phyloP scores from a whole-genome alignment of 2,888 invertebrate species.

The Hofmannophila pseudospretella region DNA sequence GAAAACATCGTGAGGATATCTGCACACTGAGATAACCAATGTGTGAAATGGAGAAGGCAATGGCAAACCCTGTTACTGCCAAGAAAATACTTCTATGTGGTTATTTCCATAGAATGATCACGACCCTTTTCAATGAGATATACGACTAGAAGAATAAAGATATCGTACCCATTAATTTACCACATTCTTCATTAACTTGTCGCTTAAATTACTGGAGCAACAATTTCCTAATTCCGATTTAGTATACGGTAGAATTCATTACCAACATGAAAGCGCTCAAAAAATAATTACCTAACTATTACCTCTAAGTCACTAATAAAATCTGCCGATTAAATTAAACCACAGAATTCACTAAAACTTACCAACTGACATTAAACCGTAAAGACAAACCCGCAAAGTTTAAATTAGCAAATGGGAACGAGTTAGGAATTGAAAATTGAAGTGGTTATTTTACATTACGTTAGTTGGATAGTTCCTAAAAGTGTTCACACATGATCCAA shows the following conservation, averaged over 20 bases:
- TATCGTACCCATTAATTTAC: no score
- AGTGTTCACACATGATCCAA: neutral
- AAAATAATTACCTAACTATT: slow-evolving; percentile 11
- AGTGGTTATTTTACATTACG: slow-evolving; percentile 13
- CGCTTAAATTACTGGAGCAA: no score
- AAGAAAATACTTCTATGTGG: no score
- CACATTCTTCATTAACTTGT: no score
- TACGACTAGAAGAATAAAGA: no score
- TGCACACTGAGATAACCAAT: no score
- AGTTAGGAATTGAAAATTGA: slow-evolving; percentile 17
- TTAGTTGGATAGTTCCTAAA: slow-evolving; percentile 15
- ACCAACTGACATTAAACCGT: slow-evolving; percentile 6
- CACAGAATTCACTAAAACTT: slow-evolving; percentile 8
- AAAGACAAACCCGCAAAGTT: slow-evolving; percentile 3
- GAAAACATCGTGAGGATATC: no score
- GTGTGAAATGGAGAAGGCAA: no score
- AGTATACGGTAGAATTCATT: neutral
- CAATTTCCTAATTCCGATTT: no score
- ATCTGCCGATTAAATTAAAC: slow-evolving; percentile 16
- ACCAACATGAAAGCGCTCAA: slow-evolving; percentile 10
- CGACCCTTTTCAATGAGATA: no score
- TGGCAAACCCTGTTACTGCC: no score
- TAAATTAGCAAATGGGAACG: slow-evolving; percentile 14
- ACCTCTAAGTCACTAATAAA: slow-evolving; percentile 14
- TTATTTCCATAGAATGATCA: no score